Evolutionary conservation across 2,113 vertebrate species (phyloP), one percentile per base, ranked within the genome.

Genomic region (Mobula hypostoma): DNA sequence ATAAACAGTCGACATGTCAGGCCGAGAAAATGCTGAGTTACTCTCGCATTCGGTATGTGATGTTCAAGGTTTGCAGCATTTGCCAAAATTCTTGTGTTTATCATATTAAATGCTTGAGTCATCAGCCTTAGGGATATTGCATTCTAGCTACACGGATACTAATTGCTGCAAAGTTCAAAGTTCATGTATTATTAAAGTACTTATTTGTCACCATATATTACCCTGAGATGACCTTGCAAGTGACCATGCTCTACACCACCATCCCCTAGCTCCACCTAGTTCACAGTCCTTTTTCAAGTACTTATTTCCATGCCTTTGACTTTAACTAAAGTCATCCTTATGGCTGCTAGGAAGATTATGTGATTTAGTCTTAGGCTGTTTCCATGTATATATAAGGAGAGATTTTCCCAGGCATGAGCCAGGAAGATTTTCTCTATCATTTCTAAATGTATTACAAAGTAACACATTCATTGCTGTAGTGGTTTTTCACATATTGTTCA

Each of bases 371-470:
- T 66, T 90, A n/a, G 15, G 7, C 27, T 32, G 63, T 66, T 66
- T 90, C 58, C 61, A 40, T 17, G 14, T 58, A 85, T 48, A 88
- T 61, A 88, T 63, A 63, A 2, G 27, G 5, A n/a, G 29, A 66
- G 61, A n/a, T 21, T 66, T 90, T 29, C 85, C 15, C 7, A n/a
- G 61, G 7, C 61, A 88, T 14, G 66, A 15, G 7, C 29, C 61
- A 90, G 85, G 61, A 66, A 90, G n/a, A 90, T 90, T 29, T 90
- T 63, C 29, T n/a, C 14, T 68, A 87, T 29, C 63, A 87, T 87
- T 87, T 87, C 29, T n/a, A 32, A 66, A 66, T 66, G 61, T 17
- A n/a, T 66, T 90, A 3, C n/a, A 66, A 85, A 63, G 83, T 87
- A 87, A 90, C 58, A 66, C n/a, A 90, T 90, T 90, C 58, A 90